A percentile compares a stretch with the other conserved stretches of the same genome.
phyloP scores from a whole-genome alignment of 2,797 vertebrate species.

The Anas capensis region DNA sequence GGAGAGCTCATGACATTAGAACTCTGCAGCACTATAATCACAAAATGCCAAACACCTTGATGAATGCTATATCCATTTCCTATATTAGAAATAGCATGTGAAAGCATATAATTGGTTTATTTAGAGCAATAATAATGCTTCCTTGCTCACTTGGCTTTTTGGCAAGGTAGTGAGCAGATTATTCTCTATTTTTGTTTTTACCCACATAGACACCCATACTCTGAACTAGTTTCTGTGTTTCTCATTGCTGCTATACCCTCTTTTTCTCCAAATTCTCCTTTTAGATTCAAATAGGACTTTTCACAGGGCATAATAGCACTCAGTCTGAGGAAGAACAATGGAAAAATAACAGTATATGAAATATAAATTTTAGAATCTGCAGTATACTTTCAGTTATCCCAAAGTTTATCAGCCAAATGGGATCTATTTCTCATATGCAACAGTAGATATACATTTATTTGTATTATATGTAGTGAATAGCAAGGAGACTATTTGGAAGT shows the following conservation, averaged over 20 bases:
- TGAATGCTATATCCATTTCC: not conserved
- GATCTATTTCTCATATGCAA: not conserved
- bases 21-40: accelerated
- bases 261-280: not conserved
- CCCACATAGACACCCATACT: not conserved
- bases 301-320: not conserved
- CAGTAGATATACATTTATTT: not conserved
- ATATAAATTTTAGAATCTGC: not conserved
- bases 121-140: not conserved
- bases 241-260: not conserved
- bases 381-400: not conserved
- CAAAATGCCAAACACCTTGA: conserved; percentile 10
- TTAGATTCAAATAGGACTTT: not conserved
- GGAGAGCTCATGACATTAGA: not conserved
- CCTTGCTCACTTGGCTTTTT: not conserved
- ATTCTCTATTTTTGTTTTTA: not conserved
- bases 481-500: not conserved
- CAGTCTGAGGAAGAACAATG: not conserved
- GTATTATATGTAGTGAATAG: not conserved
- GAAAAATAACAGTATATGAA: not conserved
- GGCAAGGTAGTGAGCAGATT: not conserved
- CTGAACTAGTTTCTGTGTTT: not conserved
- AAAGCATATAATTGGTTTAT: not conserved
- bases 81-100: not conserved
- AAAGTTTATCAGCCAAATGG: not conserved